A percentile compares a stretch with the other conserved stretches of the same genome.
phyloP scores from a whole-genome alignment of 2,888 invertebrate genomes.

The Pogonocherus hispidulus region DNA sequence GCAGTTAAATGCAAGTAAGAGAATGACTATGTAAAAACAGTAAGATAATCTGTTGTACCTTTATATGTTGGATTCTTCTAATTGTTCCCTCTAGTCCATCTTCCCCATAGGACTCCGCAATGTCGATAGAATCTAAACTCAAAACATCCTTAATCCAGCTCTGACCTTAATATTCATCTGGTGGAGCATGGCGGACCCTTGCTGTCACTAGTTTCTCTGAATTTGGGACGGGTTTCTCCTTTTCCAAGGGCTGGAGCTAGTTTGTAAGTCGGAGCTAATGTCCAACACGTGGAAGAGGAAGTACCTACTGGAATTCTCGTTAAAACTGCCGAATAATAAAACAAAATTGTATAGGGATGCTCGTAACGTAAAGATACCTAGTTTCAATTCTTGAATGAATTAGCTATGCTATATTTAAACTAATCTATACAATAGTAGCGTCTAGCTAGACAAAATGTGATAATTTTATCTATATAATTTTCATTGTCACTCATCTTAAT shows the following conservation, averaged over 20 bases:
- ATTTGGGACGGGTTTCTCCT: constrained; percentile 14
- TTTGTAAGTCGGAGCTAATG: constrained; percentile 10
- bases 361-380: too few species aligned
- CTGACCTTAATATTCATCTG: constrained; percentile 1
- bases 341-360: too few species aligned
- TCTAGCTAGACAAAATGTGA: too few species aligned
- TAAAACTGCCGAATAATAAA: not conserved
- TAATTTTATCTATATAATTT: not conserved
- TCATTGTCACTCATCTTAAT: too few species aligned
- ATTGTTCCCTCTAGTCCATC: too few species aligned
- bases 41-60: too few species aligned
- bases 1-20: too few species aligned
- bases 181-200: constrained; percentile 1
- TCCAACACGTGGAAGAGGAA: constrained; percentile 21
- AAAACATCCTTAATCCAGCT: not conserved
- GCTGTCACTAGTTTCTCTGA: constrained; percentile 14
- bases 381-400: too few species aligned
- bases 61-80: too few species aligned
- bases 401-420: too few species aligned
- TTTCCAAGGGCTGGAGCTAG: constrained; percentile 11
- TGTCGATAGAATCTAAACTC: constrained; percentile 15
- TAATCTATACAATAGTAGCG: too few species aligned
- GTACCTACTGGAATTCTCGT: not conserved
- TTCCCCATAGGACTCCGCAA: not conserved
- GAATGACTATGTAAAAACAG: too few species aligned